Conservation (phyloP, 2,888 invertebrate genomes). For the Tenthredo amoena region DNA sequence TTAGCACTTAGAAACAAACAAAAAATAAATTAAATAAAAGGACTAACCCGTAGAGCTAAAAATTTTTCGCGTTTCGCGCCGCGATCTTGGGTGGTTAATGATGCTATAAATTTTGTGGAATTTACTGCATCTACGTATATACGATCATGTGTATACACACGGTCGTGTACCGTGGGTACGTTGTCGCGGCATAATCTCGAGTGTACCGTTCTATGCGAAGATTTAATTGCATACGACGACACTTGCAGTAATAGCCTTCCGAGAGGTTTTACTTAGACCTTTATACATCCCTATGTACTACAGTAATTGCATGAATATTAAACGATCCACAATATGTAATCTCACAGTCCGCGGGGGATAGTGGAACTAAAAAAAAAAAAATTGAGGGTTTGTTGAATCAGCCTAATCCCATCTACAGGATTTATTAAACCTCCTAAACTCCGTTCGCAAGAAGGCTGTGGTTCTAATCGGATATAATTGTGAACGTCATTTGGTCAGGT, state of each 20-base stretch:
- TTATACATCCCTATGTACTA: background rate
- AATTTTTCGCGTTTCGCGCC: constrained; percentile 15
- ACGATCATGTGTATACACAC: background rate
- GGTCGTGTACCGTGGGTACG: constrained; percentile 14
- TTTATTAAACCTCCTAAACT: background rate
- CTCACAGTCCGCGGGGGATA: background rate
- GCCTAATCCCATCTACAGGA: background rate
- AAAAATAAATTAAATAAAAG: background rate
- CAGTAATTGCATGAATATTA: background rate
- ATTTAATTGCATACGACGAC: constrained; percentile 31
- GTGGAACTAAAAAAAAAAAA: background rate
- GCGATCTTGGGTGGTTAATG: constrained; percentile 20
- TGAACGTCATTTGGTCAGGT: constrained; percentile 46
- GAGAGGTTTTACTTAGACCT: background rate
- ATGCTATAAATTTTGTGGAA: constrained; percentile 44
- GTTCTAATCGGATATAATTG: constrained; percentile 43
- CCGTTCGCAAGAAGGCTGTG: background rate
- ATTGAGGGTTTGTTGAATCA: background rate
- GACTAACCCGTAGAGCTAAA: background rate
- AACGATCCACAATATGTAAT: background rate
- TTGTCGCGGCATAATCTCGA: constrained; percentile 6
- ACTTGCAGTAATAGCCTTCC: background rate
- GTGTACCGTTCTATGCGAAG: constrained; percentile 12
- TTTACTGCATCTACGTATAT: constrained; percentile 40
- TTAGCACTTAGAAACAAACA: background rate